These are phyloP conservation scores for Drosophila nigricruria DNA, from an alignment of 2,888 invertebrate species.

Conservation along the genomic window DNA sequence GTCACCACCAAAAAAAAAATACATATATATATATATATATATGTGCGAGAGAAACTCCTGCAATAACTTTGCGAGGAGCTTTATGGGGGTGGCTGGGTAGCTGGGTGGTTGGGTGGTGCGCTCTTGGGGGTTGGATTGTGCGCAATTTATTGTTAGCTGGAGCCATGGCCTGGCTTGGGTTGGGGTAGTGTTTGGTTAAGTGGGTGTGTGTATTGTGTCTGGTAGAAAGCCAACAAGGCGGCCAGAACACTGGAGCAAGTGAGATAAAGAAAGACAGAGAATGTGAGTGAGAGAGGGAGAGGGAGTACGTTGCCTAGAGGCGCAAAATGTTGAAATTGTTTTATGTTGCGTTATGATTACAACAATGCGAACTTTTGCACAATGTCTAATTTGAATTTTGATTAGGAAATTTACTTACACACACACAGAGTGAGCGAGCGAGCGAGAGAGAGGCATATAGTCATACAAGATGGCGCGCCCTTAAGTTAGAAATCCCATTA, in stretches of 20 bases:
- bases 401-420: constrained; percentile 84
- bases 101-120: constrained; percentile 28
- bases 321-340: constrained; percentile 79
- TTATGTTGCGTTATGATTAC: constrained; percentile 78
- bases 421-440: constrained; percentile 40
- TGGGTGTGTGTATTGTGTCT: constrained; percentile 61
- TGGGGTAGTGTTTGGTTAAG: constrained; percentile 55
- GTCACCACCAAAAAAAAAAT: constrained; percentile 69
- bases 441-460: constrained; percentile 12
- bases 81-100: constrained; percentile 5
- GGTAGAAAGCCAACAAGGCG: constrained; percentile 66
- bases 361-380: constrained; percentile 78
- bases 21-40: not conserved
- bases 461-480: constrained; percentile 68
- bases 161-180: constrained; percentile 22
- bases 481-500: constrained; percentile 72
- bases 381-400: constrained; percentile 85
- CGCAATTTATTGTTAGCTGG: constrained; percentile 76
- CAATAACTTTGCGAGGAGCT: constrained; percentile 14
- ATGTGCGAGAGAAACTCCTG: constrained; percentile 8
- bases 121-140: constrained; percentile 77
- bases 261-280: not conserved
- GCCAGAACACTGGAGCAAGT: constrained; percentile 34
- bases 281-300: not conserved
- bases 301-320: constrained; percentile 53